Conservation (phyloP, 2,797 vertebrate genomes). For the Zalophus californianus region DNA sequence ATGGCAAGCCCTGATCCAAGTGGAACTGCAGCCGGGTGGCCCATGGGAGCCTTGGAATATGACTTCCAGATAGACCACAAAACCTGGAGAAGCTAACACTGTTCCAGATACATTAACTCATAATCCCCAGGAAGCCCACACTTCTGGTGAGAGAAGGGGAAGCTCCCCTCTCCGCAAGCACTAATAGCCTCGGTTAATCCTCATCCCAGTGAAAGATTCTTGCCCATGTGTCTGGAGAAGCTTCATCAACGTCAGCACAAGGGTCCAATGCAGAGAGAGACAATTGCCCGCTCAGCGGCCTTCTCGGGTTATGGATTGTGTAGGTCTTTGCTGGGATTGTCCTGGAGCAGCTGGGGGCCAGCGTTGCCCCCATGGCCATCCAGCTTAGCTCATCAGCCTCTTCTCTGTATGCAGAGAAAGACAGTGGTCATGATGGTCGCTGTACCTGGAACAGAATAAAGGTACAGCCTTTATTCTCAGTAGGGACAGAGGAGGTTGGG, state of each 20-base stretch:
- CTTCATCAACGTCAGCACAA: background rate
- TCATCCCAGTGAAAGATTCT: background rate
- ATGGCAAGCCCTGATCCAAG: slow-evolving; percentile 84
- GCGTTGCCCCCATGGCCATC: background rate
- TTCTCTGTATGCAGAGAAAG: background rate
- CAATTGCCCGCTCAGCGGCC: background rate
- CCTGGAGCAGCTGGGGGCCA: background rate
- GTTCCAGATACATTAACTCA: slow-evolving; percentile 80
- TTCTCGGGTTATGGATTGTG: background rate
- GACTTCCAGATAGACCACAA: slow-evolving; percentile 82
- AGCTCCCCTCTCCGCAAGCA: background rate
- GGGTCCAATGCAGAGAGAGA: background rate
- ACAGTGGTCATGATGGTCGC: background rate
- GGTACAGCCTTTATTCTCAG: background rate
- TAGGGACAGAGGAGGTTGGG: accelerated
- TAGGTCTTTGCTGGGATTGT: background rate
- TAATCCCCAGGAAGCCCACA: slow-evolving; percentile 77
- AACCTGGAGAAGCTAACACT: slow-evolving; percentile 63
- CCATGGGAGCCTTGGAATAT: slow-evolving; percentile 72
- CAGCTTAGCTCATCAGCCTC: background rate
- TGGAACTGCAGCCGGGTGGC: slow-evolving; percentile 84
- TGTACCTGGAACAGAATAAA: too few relatives aligned
- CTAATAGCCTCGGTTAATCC: background rate
- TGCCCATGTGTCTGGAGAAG: background rate
- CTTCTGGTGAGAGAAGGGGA: slow-evolving; percentile 61